Base-by-base conservation (phyloP, 2,888 invertebrate species). In the Artemia sp. region DNA sequence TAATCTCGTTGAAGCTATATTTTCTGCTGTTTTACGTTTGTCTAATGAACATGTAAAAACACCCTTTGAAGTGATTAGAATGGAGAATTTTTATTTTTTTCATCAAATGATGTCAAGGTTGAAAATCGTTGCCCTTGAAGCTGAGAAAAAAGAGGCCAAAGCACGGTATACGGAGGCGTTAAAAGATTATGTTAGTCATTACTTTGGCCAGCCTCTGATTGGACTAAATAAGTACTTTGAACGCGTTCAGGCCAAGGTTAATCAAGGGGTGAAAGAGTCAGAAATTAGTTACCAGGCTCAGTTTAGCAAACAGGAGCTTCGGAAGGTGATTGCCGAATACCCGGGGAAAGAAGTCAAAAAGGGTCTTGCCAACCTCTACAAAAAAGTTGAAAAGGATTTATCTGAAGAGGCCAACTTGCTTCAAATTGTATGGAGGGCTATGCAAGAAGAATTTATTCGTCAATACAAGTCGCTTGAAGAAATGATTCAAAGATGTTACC, bases 381-480 rank as follows among this genome's bases (percentile, higher is more conserved):
- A 88, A 79, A 94, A 93, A 79, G 93, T 97, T 70, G 97, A 97
- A 78, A 97, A 97, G 81, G 96, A 98, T 80, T 82, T 97, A 67
- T 92, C 91, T 76, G 94, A 94, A 79, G 92, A 92, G 79, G 90
- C 90, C 78, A 94, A 92, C 77, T 82, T 95, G 73, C 82, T 94
- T 75, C 90, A 92, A 84, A 97, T 98, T 69, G 97, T 98, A 71
- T 98, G 98, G 98, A 86, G 93, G 77, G 92, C 94, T 75, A 96
- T 98, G 96, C 96, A 97, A 82, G 93, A 96, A 79, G 96, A 97
- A 82, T 97, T 98, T 80, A 90, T 98, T 75, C 87, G 89, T 74
- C 97, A 97, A 79, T 93, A 96, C 80, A 92, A 90, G 78, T 85
- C 88, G 75, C 86, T 96, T 74, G 92, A 95, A 80, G 89, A 90